These are phyloP conservation scores for Drosophila demipolita DNA, from an alignment of 2,888 invertebrate species.

Conservation along the genomic window DNA sequence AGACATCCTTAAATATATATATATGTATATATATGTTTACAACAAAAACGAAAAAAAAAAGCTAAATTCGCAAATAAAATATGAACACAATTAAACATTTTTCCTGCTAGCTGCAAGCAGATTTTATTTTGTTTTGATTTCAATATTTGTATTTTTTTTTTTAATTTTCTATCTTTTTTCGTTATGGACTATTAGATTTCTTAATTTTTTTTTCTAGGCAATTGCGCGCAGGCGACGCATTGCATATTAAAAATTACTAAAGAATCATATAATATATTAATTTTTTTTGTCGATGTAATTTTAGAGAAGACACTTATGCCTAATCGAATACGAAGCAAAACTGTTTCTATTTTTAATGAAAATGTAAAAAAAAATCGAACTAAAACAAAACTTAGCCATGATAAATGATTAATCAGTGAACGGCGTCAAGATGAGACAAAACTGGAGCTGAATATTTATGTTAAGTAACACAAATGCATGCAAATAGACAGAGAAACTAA, in stretches of 20 bases:
- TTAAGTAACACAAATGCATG: conserved; percentile 13
- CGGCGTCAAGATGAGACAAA: conserved; percentile 2
- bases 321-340: conserved; percentile 32
- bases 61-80: conserved; percentile 42
- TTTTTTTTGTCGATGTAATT: conserved; percentile 55
- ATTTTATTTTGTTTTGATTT: conserved; percentile 23
- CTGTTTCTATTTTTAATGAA: conserved; percentile 53
- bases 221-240: conserved; percentile 60
- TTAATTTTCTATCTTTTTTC: neutral
- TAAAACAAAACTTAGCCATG: conserved; percentile 5
- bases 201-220: conserved; percentile 34
- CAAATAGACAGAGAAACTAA: neutral
- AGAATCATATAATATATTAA: conserved; percentile 38
- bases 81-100: conserved; percentile 40
- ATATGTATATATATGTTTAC: conserved; percentile 44
- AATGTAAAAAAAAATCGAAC: conserved; percentile 19
- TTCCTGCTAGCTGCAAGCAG: conserved; percentile 50
- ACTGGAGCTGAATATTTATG: conserved; percentile 14
- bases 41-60: conserved; percentile 11
- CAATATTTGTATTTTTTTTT: conserved; percentile 3
- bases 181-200: neutral
- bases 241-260: conserved; percentile 33
- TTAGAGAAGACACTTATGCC: conserved; percentile 29
- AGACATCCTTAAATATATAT: conserved; percentile 54
- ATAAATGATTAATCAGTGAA: conserved; percentile 13